phyloP scores from a whole-genome alignment of 1,140 invertebrate genomes.

The Spodoptera litura region DNA sequence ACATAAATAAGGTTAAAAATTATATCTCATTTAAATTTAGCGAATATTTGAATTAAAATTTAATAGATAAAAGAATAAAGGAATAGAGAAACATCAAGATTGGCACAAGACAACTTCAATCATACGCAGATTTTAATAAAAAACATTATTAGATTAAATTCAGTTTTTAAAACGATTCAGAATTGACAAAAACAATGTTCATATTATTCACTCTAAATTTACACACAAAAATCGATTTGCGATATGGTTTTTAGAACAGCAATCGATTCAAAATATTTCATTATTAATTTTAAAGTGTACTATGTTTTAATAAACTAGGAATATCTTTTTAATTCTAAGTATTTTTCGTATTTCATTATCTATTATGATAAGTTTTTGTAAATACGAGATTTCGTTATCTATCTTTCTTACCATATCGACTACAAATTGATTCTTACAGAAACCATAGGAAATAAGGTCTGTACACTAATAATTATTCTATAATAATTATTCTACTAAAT shows the following conservation, averaged over 20 bases:
- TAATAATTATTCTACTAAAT: constrained; percentile 15
- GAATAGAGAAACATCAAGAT: constrained; percentile 55
- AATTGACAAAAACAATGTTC: neutral
- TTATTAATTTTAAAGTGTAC: constrained; percentile 9
- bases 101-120: constrained; percentile 72
- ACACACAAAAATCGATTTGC: constrained; percentile 7
- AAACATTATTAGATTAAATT: constrained; percentile 14
- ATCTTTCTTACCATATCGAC: neutral
- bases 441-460: constrained; percentile 25
- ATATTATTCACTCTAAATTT: constrained; percentile 5
- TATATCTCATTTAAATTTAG: no score
- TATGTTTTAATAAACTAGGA: neutral
- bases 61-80: constrained; percentile 49
- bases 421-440: constrained; percentile 10
- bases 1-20: neutral
- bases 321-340: constrained; percentile 2
- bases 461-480: neutral
- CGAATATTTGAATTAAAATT: neutral
- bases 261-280: constrained; percentile 11
- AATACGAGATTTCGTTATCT: constrained; percentile 3
- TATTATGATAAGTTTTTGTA: neutral
- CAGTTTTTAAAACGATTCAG: constrained; percentile 5
- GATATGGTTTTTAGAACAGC: constrained; percentile 34
- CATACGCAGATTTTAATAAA: constrained; percentile 42
- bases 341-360: neutral